Conservation (phyloP, 2,797 vertebrate genomes). For the Epinephelus coioides region DNA sequence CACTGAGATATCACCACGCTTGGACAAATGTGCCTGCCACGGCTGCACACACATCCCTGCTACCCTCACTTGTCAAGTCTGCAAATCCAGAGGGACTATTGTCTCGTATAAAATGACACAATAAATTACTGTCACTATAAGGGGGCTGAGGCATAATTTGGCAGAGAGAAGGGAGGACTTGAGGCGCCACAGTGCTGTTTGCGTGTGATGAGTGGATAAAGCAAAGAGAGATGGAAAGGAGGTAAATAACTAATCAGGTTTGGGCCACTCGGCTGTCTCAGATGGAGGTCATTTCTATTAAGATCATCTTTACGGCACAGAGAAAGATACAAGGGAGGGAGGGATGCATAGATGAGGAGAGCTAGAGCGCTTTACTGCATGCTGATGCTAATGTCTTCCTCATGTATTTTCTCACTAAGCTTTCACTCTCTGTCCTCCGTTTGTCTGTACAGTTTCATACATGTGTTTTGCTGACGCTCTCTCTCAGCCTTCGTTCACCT, state of each 20-base stretch:
- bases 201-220: slow-evolving; percentile 43
- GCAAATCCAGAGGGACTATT: slow-evolving; percentile 51
- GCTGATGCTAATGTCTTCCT: slow-evolving; percentile 30
- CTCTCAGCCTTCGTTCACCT: background rate
- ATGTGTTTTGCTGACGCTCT: background rate
- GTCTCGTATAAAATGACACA: slow-evolving; percentile 57
- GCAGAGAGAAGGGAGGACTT: slow-evolving; percentile 21
- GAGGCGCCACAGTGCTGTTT: slow-evolving; percentile 12
- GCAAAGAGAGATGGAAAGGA: slow-evolving; percentile 37
- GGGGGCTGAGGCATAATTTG: slow-evolving; percentile 12
- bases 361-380: slow-evolving; percentile 31
- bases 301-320: slow-evolving; percentile 53
- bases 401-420: background rate
- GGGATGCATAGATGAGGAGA: slow-evolving; percentile 28
- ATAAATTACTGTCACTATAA: slow-evolving; percentile 33
- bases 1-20: slow-evolving; percentile 35
- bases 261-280: slow-evolving; percentile 55
- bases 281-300: slow-evolving; percentile 73
- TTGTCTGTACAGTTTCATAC: background rate
- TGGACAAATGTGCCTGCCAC: slow-evolving; percentile 33
- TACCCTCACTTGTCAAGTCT: slow-evolving; percentile 39
- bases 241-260: slow-evolving; percentile 72
- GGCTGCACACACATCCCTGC: slow-evolving; percentile 12
- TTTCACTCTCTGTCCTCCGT: slow-evolving; percentile 19
- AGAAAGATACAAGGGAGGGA: slow-evolving; percentile 20